Evolutionary conservation across 1,140 invertebrate species (phyloP).

Genomic region (Brachystomella parvula): DNA sequence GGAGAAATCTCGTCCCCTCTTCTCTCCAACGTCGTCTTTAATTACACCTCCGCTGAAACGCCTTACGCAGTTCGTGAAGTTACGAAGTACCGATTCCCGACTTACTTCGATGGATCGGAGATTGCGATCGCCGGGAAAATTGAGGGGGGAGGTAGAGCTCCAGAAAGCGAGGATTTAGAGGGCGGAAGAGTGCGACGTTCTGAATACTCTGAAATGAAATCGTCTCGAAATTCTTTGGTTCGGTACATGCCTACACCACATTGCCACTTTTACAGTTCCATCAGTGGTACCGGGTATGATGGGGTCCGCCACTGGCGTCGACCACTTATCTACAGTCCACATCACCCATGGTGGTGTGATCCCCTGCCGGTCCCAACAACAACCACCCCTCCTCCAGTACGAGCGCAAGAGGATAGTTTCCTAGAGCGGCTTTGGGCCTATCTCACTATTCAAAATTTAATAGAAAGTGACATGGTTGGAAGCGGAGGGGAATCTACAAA

Average conservation of each 20-base stretch:
- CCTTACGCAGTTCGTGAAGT: slow-evolving; percentile 44
- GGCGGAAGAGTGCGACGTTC: no score
- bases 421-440: slow-evolving; percentile 61
- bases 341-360: background rate
- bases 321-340: background rate
- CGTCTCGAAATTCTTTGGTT: background rate
- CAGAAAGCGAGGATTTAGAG: background rate
- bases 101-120: slow-evolving; percentile 53
- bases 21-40: slow-evolving; percentile 57
- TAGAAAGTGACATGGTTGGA: slow-evolving; percentile 46
- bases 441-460: slow-evolving; percentile 56
- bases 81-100: slow-evolving; percentile 47
- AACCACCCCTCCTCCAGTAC: slow-evolving; percentile 10
- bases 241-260: background rate
- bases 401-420: slow-evolving; percentile 30
- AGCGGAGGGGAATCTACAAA: slow-evolving; percentile 24
- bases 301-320: slow-evolving; percentile 3
- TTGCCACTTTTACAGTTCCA: background rate
- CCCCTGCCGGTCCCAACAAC: background rate
- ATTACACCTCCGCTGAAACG: slow-evolving; percentile 45
- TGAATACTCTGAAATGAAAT: slow-evolving; percentile 5
- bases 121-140: slow-evolving; percentile 51
- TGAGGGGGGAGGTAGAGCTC: slow-evolving; percentile 7
- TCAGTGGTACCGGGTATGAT: slow-evolving; percentile 16
- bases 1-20: slow-evolving; percentile 60